Conservation (phyloP, 2,888 invertebrate genomes). For the Coelopa pilipes region DNA sequence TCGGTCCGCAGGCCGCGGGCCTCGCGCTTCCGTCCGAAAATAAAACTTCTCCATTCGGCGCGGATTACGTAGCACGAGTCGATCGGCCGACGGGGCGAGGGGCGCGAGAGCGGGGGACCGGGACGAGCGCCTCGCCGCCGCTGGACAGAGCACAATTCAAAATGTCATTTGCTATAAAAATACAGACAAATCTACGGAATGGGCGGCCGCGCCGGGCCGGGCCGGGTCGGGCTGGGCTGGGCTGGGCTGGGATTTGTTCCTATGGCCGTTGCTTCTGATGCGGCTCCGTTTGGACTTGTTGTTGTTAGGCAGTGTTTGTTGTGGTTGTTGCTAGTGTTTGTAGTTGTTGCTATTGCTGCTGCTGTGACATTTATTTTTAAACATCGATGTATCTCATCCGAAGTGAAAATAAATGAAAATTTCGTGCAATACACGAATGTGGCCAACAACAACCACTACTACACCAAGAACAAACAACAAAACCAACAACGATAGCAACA, state of each 20-base stretch:
- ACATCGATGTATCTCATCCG: conserved; percentile 47
- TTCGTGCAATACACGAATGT: conserved; percentile 57
- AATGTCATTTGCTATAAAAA: conserved; percentile 49
- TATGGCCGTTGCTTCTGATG: neutral
- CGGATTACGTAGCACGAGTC: conserved; percentile 35
- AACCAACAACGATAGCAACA: neutral
- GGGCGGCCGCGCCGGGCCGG: neutral
- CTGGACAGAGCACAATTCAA: conserved; percentile 45
- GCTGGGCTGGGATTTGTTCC: conserved; percentile 11
- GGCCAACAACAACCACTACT: neutral
- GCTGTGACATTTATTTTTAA: conserved; percentile 40
- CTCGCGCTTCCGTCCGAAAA: conserved; percentile 18
- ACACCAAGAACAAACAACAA: conserved; percentile 30
- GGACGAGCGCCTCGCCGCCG: too few relatives aligned
- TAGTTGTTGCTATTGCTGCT: too few relatives aligned
- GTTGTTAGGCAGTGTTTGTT: neutral
- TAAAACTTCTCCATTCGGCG: conserved; percentile 34
- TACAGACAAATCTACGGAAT: conserved; percentile 43
- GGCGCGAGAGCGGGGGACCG: too few relatives aligned
- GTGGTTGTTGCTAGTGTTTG: neutral
- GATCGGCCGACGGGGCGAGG: conserved; percentile 33
- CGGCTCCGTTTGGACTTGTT: too few relatives aligned
- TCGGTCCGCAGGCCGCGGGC: too few relatives aligned
- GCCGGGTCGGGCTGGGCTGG: conserved; percentile 37
- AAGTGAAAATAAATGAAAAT: conserved; percentile 57